phyloP scores from a whole-genome alignment of 2,113 vertebrate species.

The Delphinapterus leucas region DNA sequence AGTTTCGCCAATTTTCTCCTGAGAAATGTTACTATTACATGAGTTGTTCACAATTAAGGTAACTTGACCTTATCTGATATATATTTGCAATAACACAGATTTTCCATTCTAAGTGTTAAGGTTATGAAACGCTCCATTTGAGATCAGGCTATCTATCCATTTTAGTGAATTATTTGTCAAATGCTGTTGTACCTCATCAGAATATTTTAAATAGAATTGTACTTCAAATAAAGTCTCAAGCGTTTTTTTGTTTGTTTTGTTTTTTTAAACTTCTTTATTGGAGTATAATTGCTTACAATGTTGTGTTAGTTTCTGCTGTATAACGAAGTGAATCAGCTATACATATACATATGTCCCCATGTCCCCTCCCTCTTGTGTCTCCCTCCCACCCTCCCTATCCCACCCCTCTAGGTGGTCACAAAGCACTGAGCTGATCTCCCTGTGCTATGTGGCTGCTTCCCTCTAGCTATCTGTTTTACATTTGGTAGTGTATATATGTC shows the following conservation, averaged over 20 bases:
- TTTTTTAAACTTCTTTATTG: neutral
- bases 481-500: too few relatives aligned
- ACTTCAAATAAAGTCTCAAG: neutral
- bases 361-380: too few relatives aligned
- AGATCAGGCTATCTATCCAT: neutral
- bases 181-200: neutral
- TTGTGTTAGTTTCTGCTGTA: too few relatives aligned
- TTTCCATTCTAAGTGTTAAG: neutral
- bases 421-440: too few relatives aligned
- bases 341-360: too few relatives aligned
- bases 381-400: too few relatives aligned
- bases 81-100: neutral
- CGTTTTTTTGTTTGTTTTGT: too few relatives aligned
- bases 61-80: neutral
- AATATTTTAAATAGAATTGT: neutral
- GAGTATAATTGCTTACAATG: too few relatives aligned
- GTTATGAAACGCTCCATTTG: neutral
- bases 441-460: too few relatives aligned
- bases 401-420: too few relatives aligned
- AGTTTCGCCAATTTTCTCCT: neutral
- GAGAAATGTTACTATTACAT: neutral
- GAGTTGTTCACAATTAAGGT: neutral
- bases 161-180: neutral
- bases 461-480: too few relatives aligned
- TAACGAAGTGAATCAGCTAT: too few relatives aligned